Conservation (phyloP, 1,140 invertebrate genomes). For the Goniozus legneri region DNA sequence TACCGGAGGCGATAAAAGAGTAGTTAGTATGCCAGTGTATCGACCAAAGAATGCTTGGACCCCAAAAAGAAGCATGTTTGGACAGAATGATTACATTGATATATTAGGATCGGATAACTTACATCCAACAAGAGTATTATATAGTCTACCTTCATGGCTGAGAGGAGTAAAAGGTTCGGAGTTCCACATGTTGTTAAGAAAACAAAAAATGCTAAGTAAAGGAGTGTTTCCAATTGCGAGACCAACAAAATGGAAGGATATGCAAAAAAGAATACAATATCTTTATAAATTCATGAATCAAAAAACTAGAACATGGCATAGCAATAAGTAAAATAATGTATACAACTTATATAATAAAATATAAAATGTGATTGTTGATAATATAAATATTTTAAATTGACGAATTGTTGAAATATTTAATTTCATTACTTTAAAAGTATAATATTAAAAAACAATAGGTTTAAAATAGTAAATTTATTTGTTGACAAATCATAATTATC, state of each 20-base stretch:
- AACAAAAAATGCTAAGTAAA: conserved; percentile 62
- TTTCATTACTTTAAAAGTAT: conserved; percentile 1
- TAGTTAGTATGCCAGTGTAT: conserved; percentile 67
- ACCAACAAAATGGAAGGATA: conserved; percentile 73
- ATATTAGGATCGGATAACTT: conserved; percentile 81
- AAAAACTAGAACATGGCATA: conserved; percentile 68
- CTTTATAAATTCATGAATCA: conserved; percentile 74
- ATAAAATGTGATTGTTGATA: conserved; percentile 12
- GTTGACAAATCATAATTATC: conserved; percentile 31
- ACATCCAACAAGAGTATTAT: conserved; percentile 78
- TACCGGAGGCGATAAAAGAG: conserved; percentile 45
- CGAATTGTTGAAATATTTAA: not conserved
- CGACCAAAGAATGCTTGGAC: conserved; percentile 71
- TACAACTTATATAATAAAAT: conserved; percentile 7
- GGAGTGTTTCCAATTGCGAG: conserved; percentile 58
- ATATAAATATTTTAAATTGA: conserved; percentile 4
- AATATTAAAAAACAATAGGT: conserved; percentile 14
- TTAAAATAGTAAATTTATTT: conserved; percentile 42
- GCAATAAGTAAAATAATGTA: conserved; percentile 58
- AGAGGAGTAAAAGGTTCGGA: conserved; percentile 85
- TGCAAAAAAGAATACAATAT: conserved; percentile 70
- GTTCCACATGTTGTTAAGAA: conserved; percentile 74
- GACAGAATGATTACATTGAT: conserved; percentile 96
- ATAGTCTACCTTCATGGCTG: conserved; percentile 82
- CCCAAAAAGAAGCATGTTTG: conserved; percentile 76